Evolutionary conservation across 2,797 vertebrate species (phyloP), one percentile per base, ranked within the genome.

Genomic region (Bovichtus diacanthus): DNA sequence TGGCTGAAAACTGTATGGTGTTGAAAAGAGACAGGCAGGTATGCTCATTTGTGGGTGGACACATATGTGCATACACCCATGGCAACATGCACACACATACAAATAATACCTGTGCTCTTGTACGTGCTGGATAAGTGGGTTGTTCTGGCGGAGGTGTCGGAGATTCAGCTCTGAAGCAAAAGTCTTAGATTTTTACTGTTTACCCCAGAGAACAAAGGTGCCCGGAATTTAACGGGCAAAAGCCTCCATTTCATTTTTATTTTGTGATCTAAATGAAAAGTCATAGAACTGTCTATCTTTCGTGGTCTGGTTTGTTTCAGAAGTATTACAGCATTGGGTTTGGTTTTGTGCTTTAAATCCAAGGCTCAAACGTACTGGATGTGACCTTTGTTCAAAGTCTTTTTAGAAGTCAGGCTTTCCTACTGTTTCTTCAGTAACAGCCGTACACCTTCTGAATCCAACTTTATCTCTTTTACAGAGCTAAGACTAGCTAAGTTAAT

Each of bases 281-380:
- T 86, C 39, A 29, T 23, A 13, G 34, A 56, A 46, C 54, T 41
- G 54, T 78, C 69, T 13, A 18, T 61, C 66, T 74, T 23, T 58
- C 23, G 9, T 21, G 21, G 68, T 55, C 84, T 83, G 79, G 38
- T 68, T 74, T 75, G 36, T 77, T 63, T 82, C 74, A 87, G 46
- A 43, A 9, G 23, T 23, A 11, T 74, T 51, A 54, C 46, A 38
- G 31, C 23, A 3, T 61, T n/a, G 23, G 27, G 39, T 76, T 83
- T 75, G 55, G 23, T 66, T 74, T 43, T 9, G 18, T 10, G 70
- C 9, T 61, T 59, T 41, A n/a, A 66, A n/a, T 61, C 49, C 38
- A 16, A 50, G 29, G n/a, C n/a, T n/a, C n/a, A n/a, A n/a, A n/a
- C n/a, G n/a, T n/a, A n/a, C n/a, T n/a, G n/a, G n/a, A n/a, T n/a